A percentile compares a stretch with the other conserved stretches of the same genome.
phyloP scores from a whole-genome alignment of 2,797 vertebrate genomes.

The Xenentodon cancila region DNA sequence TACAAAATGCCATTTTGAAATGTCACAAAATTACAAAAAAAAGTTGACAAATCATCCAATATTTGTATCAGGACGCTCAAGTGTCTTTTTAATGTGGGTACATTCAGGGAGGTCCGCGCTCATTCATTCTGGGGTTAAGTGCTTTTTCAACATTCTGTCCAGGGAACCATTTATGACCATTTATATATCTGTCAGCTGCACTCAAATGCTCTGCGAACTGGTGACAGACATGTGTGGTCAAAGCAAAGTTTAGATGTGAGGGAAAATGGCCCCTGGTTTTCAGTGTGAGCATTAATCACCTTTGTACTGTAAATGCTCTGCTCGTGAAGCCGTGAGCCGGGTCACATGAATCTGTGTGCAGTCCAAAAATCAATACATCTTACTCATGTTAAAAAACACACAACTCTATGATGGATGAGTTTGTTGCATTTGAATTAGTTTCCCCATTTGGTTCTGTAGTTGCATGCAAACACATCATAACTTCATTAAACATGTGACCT shows the following conservation, averaged over 20 bases:
- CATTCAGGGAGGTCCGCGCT: conserved; percentile 67
- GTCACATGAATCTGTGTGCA: conserved; percentile 66
- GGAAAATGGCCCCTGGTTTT: conserved; percentile 71
- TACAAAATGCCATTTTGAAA: conserved; percentile 77
- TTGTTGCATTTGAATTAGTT: conserved; percentile 48
- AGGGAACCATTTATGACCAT: conserved; percentile 72
- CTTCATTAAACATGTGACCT: conserved; percentile 39
- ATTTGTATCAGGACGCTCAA: conserved; percentile 77
- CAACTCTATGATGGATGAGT: conserved; percentile 57
- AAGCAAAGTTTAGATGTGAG: conserved; percentile 68
- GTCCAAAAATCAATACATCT: conserved; percentile 65
- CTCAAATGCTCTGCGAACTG: conserved; percentile 66
- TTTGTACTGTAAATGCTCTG: conserved; percentile 66
- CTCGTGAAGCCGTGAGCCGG: conserved; percentile 63
- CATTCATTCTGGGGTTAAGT: conserved; percentile 70
- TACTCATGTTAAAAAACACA: conserved; percentile 66
- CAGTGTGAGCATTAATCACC: conserved; percentile 73
- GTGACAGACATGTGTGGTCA: conserved; percentile 71
- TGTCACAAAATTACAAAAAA: conserved; percentile 65
- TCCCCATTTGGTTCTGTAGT: conserved; percentile 37
- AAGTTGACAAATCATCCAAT: conserved; percentile 72
- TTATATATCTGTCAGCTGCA: conserved; percentile 73
- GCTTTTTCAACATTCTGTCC: conserved; percentile 73
- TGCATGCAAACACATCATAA: conserved; percentile 50
- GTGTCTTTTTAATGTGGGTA: conserved; percentile 77